phyloP scores from a whole-genome alignment of 2,113 vertebrate species.

The Pantherophis guttatus region DNA sequence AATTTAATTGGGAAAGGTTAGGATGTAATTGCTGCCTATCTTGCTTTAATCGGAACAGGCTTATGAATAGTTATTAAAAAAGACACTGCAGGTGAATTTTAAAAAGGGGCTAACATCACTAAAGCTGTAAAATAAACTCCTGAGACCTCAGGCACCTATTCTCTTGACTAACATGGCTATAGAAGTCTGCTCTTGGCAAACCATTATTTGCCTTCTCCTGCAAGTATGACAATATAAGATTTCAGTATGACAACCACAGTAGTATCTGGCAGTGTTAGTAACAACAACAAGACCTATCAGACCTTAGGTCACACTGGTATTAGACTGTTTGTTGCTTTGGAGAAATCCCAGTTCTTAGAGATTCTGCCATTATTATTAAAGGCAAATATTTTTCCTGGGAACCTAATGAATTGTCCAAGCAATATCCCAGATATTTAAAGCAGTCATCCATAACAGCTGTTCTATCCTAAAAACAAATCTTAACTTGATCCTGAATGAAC shows the following conservation, averaged over 20 bases:
- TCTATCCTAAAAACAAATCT: neutral
- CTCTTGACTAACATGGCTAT: slow-evolving; percentile 33
- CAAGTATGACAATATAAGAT: neutral
- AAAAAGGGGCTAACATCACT: slow-evolving; percentile 30
- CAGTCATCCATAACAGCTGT: neutral
- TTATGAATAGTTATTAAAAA: slow-evolving; percentile 33
- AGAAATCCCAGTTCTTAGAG: neutral
- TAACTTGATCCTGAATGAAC: neutral
- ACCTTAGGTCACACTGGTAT: neutral
- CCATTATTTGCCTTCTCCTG: neutral
- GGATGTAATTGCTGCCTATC: slow-evolving; percentile 38
- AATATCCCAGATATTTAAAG: neutral
- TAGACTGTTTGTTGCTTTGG: neutral
- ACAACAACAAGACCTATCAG: neutral
- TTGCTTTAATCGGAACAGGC: slow-evolving; percentile 45
- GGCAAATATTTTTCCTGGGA: neutral
- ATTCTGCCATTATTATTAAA: neutral
- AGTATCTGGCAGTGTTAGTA: neutral
- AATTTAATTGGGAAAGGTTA: slow-evolving; percentile 9
- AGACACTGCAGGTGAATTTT: slow-evolving; percentile 48
- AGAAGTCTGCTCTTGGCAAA: slow-evolving; percentile 44
- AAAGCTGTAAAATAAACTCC: slow-evolving; percentile 23
- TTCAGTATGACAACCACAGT: neutral
- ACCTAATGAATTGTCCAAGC: neutral
- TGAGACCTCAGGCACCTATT: slow-evolving; percentile 11